Base-by-base conservation (phyloP, 2,888 invertebrate species). In the Hylaea fasciaria region DNA sequence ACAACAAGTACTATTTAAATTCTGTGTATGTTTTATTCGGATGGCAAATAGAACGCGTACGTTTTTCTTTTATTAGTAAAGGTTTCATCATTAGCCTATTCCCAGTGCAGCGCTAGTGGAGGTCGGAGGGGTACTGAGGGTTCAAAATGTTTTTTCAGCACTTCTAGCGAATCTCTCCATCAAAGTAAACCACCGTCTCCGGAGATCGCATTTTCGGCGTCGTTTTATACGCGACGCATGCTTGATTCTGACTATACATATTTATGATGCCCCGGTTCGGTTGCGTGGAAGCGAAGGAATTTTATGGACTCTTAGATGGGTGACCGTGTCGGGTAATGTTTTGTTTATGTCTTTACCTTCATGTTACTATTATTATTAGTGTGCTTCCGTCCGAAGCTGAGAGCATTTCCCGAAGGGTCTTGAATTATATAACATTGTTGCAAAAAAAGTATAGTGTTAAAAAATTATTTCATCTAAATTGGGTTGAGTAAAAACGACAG, bases 201-300 rank as follows among this genome's bases (percentile, higher is more conserved):
- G 83, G 89, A 88, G 89, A 89, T 87, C 89, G 85, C 85, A 91
- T 90, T 91, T 91, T 91, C 86, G 91, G 89, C 78, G 81, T 82
- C 86, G 86, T 87, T 91, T 90, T 91, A 89, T 89, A 86, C 89
- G 85, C 85, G 87, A 89, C 88, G 91, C 91, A 90, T 90, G 91
- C 91, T 87, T 90, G 90, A 89, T 91, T 91, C 87, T 77, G 80
- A 84, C 85, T 88, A 90, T 91, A 91, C 91, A 91, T 91, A 91
- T 91, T 91, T 91, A 91, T 91, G 91, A 90, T 80, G 81, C 80
- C 76, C 76, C 78, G 70, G 78, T 81, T 85, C 79, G 77, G 82
- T 76, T 77, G 80, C 77, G 75, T 74, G 76, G 76, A 74, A 75
- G 79, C 82, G 82, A 84, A 81, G 60, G 83, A 87, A 84, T 88